phyloP scores from a whole-genome alignment of 2,113 vertebrate genomes.

The Chaenocephalus aceratus region DNA sequence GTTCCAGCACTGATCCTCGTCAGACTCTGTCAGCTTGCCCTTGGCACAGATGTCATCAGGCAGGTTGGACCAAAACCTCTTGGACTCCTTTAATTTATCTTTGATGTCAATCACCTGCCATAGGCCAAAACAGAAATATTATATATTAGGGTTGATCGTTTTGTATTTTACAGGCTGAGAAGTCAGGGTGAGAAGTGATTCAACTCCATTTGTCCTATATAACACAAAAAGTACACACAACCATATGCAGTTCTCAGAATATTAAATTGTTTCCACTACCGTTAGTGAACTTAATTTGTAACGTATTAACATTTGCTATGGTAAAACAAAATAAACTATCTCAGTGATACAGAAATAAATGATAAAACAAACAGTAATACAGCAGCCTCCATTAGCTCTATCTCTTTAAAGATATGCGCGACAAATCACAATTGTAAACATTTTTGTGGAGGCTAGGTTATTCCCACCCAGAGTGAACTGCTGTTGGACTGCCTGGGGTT shows the following conservation, averaged over 20 bases:
- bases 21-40: conserved; percentile 85
- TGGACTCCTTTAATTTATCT: conserved; percentile 93
- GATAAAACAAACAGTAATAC: not conserved
- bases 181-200: not conserved
- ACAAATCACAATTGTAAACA: conserved; percentile 11
- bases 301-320: no score
- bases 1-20: conserved; percentile 97
- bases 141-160: conserved; percentile 14
- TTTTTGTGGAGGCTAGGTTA: conserved; percentile 16
- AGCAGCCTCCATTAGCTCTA: not conserved
- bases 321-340: not conserved
- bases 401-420: not conserved
- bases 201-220: no score
- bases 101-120: conserved; percentile 95
- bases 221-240: no score
- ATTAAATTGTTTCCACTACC: not conserved
- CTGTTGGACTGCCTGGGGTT: conserved; percentile 4
- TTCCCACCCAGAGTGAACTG: conserved; percentile 28
- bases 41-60: conserved; percentile 93
- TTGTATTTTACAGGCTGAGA: conserved; percentile 16
- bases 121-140: conserved; percentile 58
- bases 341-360: not conserved
- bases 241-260: not conserved
- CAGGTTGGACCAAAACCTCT: conserved; percentile 94
- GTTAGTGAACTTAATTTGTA: not conserved